Evolutionary conservation across 2,888 invertebrate species (phyloP), one percentile per base, ranked within the genome.

Genomic region (Eledone cirrhosa): DNA sequence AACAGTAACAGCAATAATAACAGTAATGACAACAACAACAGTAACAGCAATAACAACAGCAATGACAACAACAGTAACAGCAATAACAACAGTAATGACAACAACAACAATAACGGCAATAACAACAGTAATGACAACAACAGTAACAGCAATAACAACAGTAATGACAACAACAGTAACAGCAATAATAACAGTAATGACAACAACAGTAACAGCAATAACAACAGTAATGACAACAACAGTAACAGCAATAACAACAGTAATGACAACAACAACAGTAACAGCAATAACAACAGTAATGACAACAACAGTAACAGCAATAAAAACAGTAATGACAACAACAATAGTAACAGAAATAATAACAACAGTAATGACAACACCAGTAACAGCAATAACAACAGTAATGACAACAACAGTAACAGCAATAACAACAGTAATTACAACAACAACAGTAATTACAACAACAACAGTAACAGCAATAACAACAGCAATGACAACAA

Each of bases 61-160:
- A 59, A 59, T 59, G n/a, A 59, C n/a, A 59, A 59, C n/a, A 59
- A 59, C n/a, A 59, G n/a, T 59, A 59, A 59, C n/a, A 59, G n/a
- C n/a, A 59, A 59, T 59, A 59, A 59, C n/a, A 59, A 59, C 16
- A 59, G n/a, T 59, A 59, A 59, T 59, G n/a, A n/a, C n/a, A n/a
- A n/a, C n/a, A 59, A 59, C 59, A 59, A 59, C n/a, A 59, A 59
- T 59, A 59, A 59, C n/a, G n/a, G n/a, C n/a, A 59, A 59, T 59
- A 59, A 59, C n/a, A 59, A 59, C n/a, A 59, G n/a, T 59, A 59
- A 59, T 59, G n/a, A 59, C n/a, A 59, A 59, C n/a, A 59, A 59
- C n/a, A 59, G n/a, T 59, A 59, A 59, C n/a, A 59, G n/a, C n/a
- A 59, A 59, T 59, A 59, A 59, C n/a, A 59, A 59, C n/a, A 59